Evolutionary conservation across 1,140 invertebrate species (phyloP).

Genomic region (Trypoxylus dichotomus): DNA sequence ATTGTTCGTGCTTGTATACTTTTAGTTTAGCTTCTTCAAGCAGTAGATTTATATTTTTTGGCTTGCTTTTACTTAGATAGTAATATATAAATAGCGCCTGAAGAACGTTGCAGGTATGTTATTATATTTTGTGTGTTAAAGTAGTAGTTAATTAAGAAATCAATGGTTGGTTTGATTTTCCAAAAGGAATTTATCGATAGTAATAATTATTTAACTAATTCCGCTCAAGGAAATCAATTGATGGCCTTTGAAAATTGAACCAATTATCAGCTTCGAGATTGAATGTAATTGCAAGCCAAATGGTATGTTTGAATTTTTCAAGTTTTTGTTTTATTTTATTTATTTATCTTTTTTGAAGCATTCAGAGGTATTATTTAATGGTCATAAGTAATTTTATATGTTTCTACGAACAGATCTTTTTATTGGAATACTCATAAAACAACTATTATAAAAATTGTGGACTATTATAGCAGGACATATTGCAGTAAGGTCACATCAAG

Average conservation of each 20-base stretch:
- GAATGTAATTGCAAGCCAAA: conserved; percentile 26
- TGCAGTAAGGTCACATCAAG: too few relatives aligned
- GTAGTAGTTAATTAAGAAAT: conserved; percentile 7
- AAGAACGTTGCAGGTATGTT: conserved; percentile 28
- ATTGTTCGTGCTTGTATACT: neutral
- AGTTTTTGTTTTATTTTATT: neutral
- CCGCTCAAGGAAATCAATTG: neutral
- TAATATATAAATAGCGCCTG: conserved; percentile 17
- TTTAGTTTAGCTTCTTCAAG: neutral
- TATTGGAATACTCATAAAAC: too few relatives aligned
- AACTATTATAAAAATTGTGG: too few relatives aligned
- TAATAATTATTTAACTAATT: neutral
- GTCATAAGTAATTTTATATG: too few relatives aligned
- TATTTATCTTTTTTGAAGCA: neutral
- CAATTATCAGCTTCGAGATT: conserved; percentile 6
- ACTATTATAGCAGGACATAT: too few relatives aligned
- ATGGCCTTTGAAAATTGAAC: neutral
- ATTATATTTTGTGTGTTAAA: conserved; percentile 9
- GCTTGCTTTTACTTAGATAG: conserved; percentile 25
- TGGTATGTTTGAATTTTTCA: conserved; percentile 9
- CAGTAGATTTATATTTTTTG: neutral
- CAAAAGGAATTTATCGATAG: neutral
- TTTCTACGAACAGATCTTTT: too few relatives aligned
- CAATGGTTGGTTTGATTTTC: conserved; percentile 2
- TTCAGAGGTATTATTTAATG: neutral